Evolutionary conservation across 2,113 vertebrate genomes (phyloP).

Genomic region (Piprites chloris): DNA sequence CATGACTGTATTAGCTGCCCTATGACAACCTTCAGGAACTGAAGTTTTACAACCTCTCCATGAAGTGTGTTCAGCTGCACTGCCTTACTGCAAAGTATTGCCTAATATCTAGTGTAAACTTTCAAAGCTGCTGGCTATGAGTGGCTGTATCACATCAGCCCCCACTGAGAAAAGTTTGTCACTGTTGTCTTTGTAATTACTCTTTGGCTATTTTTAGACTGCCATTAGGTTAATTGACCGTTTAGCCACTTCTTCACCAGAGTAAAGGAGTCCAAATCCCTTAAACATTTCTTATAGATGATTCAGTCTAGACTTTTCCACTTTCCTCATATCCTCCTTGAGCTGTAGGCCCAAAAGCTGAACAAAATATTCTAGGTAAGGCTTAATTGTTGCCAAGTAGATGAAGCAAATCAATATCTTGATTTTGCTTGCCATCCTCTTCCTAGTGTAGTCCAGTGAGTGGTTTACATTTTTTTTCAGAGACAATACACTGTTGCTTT

Average conservation of each 20-base stretch:
- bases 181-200: background rate
- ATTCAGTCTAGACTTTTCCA: background rate
- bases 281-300: background rate
- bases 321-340: background rate
- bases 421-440: background rate
- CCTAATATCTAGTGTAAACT: background rate
- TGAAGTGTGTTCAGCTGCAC: background rate
- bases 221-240: background rate
- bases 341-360: background rate
- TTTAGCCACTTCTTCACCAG: background rate
- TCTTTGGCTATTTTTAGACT: background rate
- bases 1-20: background rate
- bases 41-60: background rate
- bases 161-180: background rate
- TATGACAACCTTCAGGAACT: background rate
- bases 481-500: background rate
- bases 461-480: background rate
- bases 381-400: background rate
- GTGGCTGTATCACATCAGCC: background rate
- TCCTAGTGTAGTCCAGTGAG: background rate
- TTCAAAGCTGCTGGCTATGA: background rate
- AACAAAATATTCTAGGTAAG: background rate
- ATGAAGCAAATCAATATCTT: background rate
- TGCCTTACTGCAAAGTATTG: background rate
- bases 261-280: background rate